Percentiles rank a stretch among this genome's conserved stretches.
These are phyloP conservation scores for Vesta saturnalis DNA, from an alignment of 2,888 invertebrate genomes.

Conservation along the genomic window DNA sequence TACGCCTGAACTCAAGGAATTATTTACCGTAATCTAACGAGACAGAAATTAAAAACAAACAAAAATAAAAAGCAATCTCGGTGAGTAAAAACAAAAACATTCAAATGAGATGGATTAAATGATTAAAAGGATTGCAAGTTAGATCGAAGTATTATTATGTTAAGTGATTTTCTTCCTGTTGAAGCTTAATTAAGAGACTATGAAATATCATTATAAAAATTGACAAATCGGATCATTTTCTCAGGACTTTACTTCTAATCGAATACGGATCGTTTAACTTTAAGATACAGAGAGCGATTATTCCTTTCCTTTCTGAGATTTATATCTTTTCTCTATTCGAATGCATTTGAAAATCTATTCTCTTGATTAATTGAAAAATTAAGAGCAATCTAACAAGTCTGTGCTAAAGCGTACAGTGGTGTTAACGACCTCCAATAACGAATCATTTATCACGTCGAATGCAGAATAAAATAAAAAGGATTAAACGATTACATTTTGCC, in stretches of 20 bases:
- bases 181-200: slow-evolving; percentile 40
- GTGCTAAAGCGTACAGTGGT: background rate
- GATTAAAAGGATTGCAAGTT: too few species aligned
- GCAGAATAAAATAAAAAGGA: slow-evolving; percentile 11
- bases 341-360: background rate
- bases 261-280: slow-evolving; percentile 19
- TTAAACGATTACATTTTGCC: slow-evolving; percentile 17
- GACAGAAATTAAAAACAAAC: slow-evolving; percentile 10
- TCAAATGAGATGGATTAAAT: slow-evolving; percentile 13
- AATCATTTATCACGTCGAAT: slow-evolving; percentile 19
- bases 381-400: background rate
- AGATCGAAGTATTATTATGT: too few species aligned
- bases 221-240: slow-evolving; percentile 36
- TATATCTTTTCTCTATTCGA: slow-evolving; percentile 2
- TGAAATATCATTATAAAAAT: slow-evolving; percentile 43
- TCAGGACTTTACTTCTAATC: slow-evolving; percentile 31
- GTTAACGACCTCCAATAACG: background rate
- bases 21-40: slow-evolving; percentile 15
- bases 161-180: slow-evolving; percentile 26
- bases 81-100: slow-evolving; percentile 15
- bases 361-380: slow-evolving; percentile 18
- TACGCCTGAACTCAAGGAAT: slow-evolving; percentile 13
- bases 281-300: slow-evolving; percentile 36
- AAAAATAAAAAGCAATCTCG: slow-evolving; percentile 6
- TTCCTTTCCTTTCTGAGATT: slow-evolving; percentile 4